These are phyloP conservation scores for Terebella lapidaria DNA, from an alignment of 2,888 invertebrate genomes.

Conservation along the genomic window DNA sequence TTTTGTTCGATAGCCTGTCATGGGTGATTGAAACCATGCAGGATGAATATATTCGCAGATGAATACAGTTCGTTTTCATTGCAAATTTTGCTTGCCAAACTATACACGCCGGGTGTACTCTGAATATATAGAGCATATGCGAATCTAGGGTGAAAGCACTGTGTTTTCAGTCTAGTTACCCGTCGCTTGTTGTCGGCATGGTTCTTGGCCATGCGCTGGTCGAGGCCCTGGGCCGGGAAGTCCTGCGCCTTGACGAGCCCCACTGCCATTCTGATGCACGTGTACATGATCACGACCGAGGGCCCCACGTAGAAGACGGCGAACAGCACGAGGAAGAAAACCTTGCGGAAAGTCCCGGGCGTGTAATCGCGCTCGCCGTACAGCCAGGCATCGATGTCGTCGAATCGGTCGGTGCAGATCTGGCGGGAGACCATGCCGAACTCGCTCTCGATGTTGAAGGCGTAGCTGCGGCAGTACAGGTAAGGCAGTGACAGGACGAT, in stretches of 20 bases:
- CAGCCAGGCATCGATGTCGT: constrained; percentile 40
- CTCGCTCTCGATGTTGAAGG: constrained; percentile 43
- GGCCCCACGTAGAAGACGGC: constrained; percentile 52
- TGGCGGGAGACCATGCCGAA: constrained; percentile 50
- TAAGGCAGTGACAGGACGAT: constrained; percentile 38
- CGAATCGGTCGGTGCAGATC: constrained; percentile 51
- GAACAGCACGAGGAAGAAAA: constrained; percentile 53
- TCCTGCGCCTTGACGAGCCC: constrained; percentile 33
- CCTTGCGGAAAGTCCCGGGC: constrained; percentile 34
- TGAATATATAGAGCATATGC: too few relatives aligned
- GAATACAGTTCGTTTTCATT: too few relatives aligned
- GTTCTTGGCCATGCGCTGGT: not conserved
- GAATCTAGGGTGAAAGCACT: too few relatives aligned
- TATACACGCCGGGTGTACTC: too few relatives aligned
- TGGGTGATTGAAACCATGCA: too few relatives aligned
- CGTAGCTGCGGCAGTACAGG: constrained; percentile 31
- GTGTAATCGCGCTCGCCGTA: constrained; percentile 20
- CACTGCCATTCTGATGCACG: constrained; percentile 36
- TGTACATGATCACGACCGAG: constrained; percentile 46
- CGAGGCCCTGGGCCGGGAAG: not conserved
- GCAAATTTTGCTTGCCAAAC: too few relatives aligned
- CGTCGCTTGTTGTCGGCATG: not conserved
- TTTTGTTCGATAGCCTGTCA: too few relatives aligned
- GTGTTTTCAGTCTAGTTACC: too few relatives aligned
- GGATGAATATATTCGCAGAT: too few relatives aligned